phyloP scores from a whole-genome alignment of 2,113 vertebrate species.

The Forbesichthys agassizii region DNA sequence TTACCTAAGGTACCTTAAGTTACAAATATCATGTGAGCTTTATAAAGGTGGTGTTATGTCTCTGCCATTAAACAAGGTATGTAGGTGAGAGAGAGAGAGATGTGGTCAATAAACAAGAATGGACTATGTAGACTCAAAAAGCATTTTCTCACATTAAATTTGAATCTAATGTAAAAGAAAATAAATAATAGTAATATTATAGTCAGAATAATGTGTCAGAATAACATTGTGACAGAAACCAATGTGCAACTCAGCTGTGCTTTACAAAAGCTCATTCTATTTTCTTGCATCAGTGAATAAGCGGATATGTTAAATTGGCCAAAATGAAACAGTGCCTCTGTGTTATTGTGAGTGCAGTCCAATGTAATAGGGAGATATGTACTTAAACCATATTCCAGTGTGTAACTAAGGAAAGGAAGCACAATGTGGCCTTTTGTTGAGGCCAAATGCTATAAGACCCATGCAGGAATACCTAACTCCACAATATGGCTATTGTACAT shows the following conservation, averaged over 20 bases:
- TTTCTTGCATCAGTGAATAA: slow-evolving; percentile 29
- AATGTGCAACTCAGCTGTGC: background rate
- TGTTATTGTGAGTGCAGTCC: slow-evolving; percentile 2
- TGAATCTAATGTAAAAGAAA: too few species aligned
- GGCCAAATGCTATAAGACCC: slow-evolving; percentile 1
- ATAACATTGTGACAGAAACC: background rate
- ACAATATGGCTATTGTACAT: background rate
- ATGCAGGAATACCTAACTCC: background rate
- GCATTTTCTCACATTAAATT: too few species aligned
- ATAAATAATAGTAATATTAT: too few species aligned
- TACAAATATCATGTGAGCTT: too few species aligned
- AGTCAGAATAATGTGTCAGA: background rate
- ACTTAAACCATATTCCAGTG: slow-evolving; percentile 26
- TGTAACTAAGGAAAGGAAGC: slow-evolving; percentile 30
- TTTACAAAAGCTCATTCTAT: slow-evolving; percentile 7
- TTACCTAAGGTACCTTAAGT: too few species aligned
- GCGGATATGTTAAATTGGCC: slow-evolving; percentile 11
- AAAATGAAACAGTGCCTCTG: slow-evolving; percentile 25
- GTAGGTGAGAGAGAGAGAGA: background rate
- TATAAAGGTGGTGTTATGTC: background rate
- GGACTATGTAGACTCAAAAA: too few species aligned
- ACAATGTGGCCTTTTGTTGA: slow-evolving; percentile 29
- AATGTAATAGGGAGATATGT: slow-evolving; percentile 16
- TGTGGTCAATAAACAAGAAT: too few species aligned
- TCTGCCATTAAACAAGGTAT: background rate